Percentiles rank a stretch among this genome's conserved stretches.
These are phyloP conservation scores for Ptiloglossa arizonensis DNA, from an alignment of 1,140 invertebrate genomes.

Conservation along the genomic window DNA sequence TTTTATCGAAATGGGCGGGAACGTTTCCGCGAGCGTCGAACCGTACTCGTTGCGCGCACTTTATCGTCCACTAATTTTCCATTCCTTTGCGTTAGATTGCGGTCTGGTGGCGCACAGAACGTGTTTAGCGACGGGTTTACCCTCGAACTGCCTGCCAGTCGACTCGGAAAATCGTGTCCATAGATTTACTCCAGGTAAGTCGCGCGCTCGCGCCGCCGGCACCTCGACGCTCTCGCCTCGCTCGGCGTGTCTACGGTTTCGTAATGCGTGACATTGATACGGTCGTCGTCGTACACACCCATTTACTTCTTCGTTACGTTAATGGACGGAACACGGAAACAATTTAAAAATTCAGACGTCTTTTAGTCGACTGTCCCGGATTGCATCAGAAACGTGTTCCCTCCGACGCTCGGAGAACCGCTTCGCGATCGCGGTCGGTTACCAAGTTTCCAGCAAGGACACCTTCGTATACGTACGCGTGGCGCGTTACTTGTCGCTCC, in stretches of 20 bases:
- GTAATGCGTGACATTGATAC: conserved; percentile 35
- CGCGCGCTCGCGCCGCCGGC: not conserved
- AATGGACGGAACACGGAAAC: conserved; percentile 56
- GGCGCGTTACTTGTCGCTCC: conserved; percentile 49
- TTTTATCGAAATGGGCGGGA: too few species aligned
- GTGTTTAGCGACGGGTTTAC: conserved; percentile 86
- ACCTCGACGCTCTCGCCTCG: not conserved
- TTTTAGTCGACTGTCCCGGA: conserved; percentile 31
- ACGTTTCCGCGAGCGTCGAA: not conserved
- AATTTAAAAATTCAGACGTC: conserved; percentile 59
- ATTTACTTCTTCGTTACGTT: conserved; percentile 47
- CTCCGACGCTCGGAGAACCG: conserved; percentile 33
- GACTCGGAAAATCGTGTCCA: conserved; percentile 71
- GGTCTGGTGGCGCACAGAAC: conserved; percentile 88
- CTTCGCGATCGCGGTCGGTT: conserved; percentile 40
- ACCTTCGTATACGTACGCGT: conserved; percentile 25
- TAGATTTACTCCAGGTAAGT: conserved; percentile 76
- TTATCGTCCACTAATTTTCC: not conserved
- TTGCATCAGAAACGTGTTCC: conserved; percentile 62
- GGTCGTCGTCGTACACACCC: conserved; percentile 6
- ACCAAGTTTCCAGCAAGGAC: conserved; percentile 60
- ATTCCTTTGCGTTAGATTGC: conserved; percentile 83
- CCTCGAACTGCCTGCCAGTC: conserved; percentile 77
- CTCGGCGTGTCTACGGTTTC: conserved; percentile 16
- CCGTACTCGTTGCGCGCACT: not conserved